Percentiles rank a stretch among this genome's conserved stretches.
Conservation (phyloP, 35 echinoderm and acorn worm species). For the Nesometra sesokonis region DNA sequence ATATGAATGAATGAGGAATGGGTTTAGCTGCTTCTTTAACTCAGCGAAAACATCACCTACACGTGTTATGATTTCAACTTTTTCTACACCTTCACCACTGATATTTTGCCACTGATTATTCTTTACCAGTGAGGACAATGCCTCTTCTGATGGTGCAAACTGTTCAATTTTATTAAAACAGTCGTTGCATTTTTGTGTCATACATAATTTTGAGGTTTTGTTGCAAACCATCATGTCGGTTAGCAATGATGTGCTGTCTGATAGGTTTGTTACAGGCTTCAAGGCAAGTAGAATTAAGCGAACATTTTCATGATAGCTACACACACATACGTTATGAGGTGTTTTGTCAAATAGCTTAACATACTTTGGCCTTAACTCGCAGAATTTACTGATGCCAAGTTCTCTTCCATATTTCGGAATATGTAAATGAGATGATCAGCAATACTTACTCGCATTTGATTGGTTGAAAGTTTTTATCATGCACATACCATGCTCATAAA, state of each 20-base stretch:
- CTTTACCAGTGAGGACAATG: background rate
- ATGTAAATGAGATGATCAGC: no score
- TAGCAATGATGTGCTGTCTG: background rate
- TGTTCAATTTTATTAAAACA: background rate
- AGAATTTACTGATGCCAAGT: background rate
- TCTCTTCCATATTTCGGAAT: no score
- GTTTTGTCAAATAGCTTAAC: background rate
- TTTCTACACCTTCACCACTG: background rate
- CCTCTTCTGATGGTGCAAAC: background rate
- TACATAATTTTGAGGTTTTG: constrained; percentile 3
- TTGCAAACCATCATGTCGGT: constrained; percentile 21
- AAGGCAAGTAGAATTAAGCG: background rate
- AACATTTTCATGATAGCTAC: background rate
- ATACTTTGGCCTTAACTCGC: background rate
- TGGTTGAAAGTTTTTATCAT: no score
- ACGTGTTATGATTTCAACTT: constrained; percentile 12
- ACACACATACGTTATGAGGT: constrained; percentile 20
- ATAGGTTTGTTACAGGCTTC: background rate
- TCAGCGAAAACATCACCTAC: background rate
- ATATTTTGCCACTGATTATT: constrained; percentile 4
- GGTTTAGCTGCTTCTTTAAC: constrained; percentile 7
- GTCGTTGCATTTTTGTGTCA: constrained; percentile 10
- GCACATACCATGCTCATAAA: no score
- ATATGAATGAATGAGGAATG: constrained; percentile 24
- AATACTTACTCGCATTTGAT: no score